Evolutionary conservation across 2,113 vertebrate genomes (phyloP), one percentile per base, ranked within the genome.

Genomic region (Proteles cristata): DNA sequence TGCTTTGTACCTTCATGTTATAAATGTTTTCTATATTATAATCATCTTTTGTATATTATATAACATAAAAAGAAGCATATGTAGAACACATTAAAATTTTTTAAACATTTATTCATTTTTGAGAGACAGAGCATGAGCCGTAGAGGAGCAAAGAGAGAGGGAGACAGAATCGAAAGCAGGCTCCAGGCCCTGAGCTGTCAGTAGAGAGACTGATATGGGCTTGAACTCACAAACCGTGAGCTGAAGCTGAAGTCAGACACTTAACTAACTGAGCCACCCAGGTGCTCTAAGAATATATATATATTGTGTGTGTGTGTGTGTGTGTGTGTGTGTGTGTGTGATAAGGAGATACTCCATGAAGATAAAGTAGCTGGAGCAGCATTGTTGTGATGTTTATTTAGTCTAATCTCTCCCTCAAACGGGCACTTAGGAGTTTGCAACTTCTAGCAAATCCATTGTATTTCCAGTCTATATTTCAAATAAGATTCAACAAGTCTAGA

Each of bases 401-500:
- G 16, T 91, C 11, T 95, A 43, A n/a, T 73, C 26, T 48, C 39
- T 76, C 14, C 35, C 35, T 93, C 58, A 94, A 83, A 76, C 50
- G 15, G 4, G 12, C 68, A 61, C 33, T 68, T 17, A 82, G 66
- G 28, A 12, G 2, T 77, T 94, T 68, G 33, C 1, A 92, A 31
- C 25, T 73, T 80, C 82, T 23, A 88, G 33, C 21, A 93, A 90
- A 90, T 92, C 35, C 91, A 25, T 79, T 19, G 28, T 48, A 95
- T 82, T 95, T 93, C 69, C 48, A 85, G 66, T 31, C 10, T 84
- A 16, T 43, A 76, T 93, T 89, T 93, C 35, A 93, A 94, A 53
- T 88, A 50, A 94, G 58, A 96, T n/a, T 94, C 79, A 97, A 35
- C 28, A 93, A 85, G 80, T 43, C 9, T 53, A 74, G n/a, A 89